Evolutionary conservation across 2,797 vertebrate species (phyloP).

Genomic region (Coendou prehensilis): DNA sequence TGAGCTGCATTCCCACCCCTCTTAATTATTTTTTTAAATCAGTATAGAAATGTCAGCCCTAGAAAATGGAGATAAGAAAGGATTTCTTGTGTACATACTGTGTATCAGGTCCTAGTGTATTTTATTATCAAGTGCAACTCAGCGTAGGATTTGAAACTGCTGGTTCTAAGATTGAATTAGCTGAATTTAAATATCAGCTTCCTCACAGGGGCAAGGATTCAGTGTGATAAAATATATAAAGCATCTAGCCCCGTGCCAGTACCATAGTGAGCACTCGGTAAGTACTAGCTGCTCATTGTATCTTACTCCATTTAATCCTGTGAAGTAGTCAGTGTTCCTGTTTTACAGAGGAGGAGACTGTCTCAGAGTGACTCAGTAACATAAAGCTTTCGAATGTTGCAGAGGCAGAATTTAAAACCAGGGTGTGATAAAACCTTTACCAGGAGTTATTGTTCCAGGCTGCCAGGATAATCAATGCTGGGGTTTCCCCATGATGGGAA

Average conservation of each 20-base stretch:
- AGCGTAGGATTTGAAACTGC: neutral
- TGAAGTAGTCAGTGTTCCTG: neutral
- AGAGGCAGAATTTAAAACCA: neutral
- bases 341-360: neutral
- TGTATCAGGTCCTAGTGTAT: neutral
- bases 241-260: neutral
- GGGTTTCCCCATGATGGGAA: neutral
- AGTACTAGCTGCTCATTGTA: neutral
- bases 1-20: neutral
- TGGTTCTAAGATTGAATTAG: neutral
- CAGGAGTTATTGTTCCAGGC: neutral
- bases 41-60: neutral
- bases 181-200: neutral
- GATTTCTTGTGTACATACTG: neutral
- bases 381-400: conserved; percentile 5
- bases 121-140: conserved; percentile 16
- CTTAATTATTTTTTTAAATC: neutral
- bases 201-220: neutral
- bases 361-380: neutral
- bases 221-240: neutral
- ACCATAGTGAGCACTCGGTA: neutral
- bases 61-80: neutral
- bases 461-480: neutral
- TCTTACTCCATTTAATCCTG: conserved; percentile 20
- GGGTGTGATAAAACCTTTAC: neutral